Percentiles rank a stretch among this genome's conserved stretches.
Evolutionary conservation across 35 echinoderm and acorn worm species (phyloP).

Genomic region (Chiridota heheva): DNA sequence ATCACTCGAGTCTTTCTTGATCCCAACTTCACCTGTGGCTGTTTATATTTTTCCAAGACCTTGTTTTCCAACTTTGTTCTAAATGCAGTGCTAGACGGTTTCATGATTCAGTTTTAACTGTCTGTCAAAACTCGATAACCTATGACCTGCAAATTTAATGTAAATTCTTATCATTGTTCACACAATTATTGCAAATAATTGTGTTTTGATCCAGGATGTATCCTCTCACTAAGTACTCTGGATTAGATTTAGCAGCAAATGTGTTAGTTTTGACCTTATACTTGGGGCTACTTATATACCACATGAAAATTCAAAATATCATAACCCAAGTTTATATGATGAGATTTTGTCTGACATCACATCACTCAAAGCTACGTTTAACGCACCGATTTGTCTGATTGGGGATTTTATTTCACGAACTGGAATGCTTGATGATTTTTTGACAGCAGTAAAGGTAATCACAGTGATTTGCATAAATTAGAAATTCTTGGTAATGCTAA

Average conservation of each 20-base stretch:
- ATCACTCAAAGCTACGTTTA: background rate
- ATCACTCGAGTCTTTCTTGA: too few relatives aligned
- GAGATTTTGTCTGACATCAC: background rate
- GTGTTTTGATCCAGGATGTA: background rate
- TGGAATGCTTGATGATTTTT: constrained; percentile 20
- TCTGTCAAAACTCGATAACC: too few relatives aligned
- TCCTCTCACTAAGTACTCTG: constrained; percentile 17
- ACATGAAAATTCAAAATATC: constrained; percentile 30
- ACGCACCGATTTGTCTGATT: background rate
- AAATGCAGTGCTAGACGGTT: too few relatives aligned
- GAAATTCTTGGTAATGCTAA: constrained; percentile 1
- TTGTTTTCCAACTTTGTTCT: too few relatives aligned
- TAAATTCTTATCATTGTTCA: too few relatives aligned
- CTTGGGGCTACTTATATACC: constrained; percentile 25
- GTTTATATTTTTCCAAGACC: too few relatives aligned
- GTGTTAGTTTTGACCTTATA: constrained; percentile 9
- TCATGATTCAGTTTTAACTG: too few relatives aligned
- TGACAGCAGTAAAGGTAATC: background rate
- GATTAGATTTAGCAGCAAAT: constrained; percentile 29
- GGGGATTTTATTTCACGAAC: constrained; percentile 29
- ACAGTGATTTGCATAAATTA: constrained; percentile 10
- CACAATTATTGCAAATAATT: background rate
- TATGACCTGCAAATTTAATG: too few relatives aligned
- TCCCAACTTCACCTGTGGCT: too few relatives aligned
- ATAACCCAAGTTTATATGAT: background rate